A percentile compares a stretch with the other conserved stretches of the same genome.
phyloP scores from a whole-genome alignment of 2,113 vertebrate species.

The Bujurquina vittata region DNA sequence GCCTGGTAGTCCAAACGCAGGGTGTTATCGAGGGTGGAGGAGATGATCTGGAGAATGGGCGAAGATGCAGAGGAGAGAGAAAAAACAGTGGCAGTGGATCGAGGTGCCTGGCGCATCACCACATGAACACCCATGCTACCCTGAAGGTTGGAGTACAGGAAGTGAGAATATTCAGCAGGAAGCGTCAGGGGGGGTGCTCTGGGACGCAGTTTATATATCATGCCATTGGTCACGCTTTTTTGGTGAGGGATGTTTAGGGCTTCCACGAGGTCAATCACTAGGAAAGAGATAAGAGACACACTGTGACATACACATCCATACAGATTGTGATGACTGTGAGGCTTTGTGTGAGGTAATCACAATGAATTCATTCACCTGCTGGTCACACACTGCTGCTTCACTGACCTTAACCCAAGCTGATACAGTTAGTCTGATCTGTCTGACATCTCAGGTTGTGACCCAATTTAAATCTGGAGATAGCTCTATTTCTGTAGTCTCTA shows the following conservation, averaged over 20 bases:
- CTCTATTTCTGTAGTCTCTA: not conserved
- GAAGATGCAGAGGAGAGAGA: constrained; percentile 75
- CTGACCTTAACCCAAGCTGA: no score
- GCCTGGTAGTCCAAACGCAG: constrained; percentile 75
- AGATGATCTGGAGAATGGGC: constrained; percentile 77
- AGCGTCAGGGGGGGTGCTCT: constrained; percentile 78
- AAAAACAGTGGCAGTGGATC: constrained; percentile 75
- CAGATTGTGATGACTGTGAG: no score
- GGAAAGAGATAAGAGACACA: constrained; percentile 13
- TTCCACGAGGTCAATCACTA: constrained; percentile 79
- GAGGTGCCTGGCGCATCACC: constrained; percentile 72
- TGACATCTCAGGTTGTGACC: not conserved
- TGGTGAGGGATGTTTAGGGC: constrained; percentile 77
- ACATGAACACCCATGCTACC: constrained; percentile 79
- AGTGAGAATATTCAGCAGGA: constrained; percentile 69
- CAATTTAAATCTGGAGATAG: not conserved
- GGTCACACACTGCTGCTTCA: no score
- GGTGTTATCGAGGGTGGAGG: constrained; percentile 72
- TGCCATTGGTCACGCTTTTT: constrained; percentile 65
- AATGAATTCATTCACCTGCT: no score
- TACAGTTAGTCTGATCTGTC: no score
- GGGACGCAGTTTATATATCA: constrained; percentile 76
- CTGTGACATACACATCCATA: not conserved
- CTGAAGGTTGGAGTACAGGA: constrained; percentile 69
- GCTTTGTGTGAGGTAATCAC: no score